Percentiles rank a stretch among this genome's conserved stretches.
Evolutionary conservation across 2,888 invertebrate species (phyloP).

Genomic region (Neoascia interrupta): DNA sequence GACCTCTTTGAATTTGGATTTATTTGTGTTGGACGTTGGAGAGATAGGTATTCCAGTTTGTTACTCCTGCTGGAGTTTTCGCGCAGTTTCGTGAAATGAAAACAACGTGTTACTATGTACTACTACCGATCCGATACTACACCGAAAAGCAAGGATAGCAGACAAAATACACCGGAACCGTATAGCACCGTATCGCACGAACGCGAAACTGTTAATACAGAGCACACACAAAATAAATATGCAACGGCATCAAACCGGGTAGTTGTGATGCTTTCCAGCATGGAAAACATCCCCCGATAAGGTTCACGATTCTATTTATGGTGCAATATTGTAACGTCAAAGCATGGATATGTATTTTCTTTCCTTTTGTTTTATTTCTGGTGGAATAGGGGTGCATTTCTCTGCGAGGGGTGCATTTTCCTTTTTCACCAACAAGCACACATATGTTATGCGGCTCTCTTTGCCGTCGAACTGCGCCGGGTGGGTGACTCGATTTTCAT

Average conservation of each 20-base stretch:
- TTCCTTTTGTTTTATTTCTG: neutral
- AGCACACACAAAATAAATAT: constrained; percentile 60
- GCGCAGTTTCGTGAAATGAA: constrained; percentile 57
- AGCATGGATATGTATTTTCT: constrained; percentile 29
- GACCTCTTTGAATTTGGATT: neutral
- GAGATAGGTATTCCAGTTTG: neutral
- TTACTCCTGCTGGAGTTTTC: constrained; percentile 41
- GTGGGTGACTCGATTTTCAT: constrained; percentile 23
- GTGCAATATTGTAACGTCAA: neutral
- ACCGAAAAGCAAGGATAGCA: constrained; percentile 24
- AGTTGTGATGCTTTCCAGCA: constrained; percentile 32
- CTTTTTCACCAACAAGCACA: constrained; percentile 46
- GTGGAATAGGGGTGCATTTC: constrained; percentile 10
- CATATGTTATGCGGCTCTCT: constrained; percentile 17
- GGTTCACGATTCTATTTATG: constrained; percentile 28
- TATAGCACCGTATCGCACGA: constrained; percentile 48
- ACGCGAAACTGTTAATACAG: constrained; percentile 59
- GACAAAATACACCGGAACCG: constrained; percentile 51
- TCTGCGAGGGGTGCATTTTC: constrained; percentile 37
- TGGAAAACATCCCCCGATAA: constrained; percentile 54
- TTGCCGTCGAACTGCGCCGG: neutral
- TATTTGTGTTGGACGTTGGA: constrained; percentile 10
- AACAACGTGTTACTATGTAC: constrained; percentile 55
- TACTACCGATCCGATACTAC: constrained; percentile 25
- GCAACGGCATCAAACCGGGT: constrained; percentile 31